A percentile compares a stretch with the other conserved stretches of the same genome.
Evolutionary conservation across 2,113 vertebrate genomes (phyloP).

Genomic region (Rhinopomastus cyanomelas): DNA sequence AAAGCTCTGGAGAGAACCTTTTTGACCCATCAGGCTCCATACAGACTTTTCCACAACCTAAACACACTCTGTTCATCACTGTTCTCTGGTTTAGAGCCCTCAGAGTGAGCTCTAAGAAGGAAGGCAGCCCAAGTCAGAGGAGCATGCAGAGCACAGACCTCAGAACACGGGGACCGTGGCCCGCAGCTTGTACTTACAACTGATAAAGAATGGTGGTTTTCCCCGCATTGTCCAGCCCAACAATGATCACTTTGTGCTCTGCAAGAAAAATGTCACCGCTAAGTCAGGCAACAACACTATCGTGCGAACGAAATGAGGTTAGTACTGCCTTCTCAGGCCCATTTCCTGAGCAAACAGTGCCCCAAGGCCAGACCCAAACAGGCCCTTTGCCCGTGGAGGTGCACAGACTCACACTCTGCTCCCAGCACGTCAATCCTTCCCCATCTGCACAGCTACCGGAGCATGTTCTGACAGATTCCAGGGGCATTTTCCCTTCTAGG

Average conservation of each 20-base stretch:
- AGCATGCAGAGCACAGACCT: rapidly evolving
- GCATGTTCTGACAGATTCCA: not conserved
- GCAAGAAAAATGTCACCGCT: slow-evolving; percentile 55
- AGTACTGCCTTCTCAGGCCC: not conserved
- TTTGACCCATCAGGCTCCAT: not conserved
- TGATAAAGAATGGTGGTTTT: slow-evolving; percentile 99
- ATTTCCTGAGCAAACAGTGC: not conserved
- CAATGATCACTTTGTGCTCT: slow-evolving; percentile 99
- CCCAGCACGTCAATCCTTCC: rapidly evolving
- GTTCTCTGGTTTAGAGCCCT: not conserved
- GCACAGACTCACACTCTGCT: rapidly evolving
- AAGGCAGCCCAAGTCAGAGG: not conserved
- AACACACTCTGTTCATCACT: not conserved
- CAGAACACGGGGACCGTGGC: rapidly evolving
- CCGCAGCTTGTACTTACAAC: slow-evolving; percentile 86
- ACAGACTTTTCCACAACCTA: not conserved
- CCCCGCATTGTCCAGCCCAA: slow-evolving; percentile 98
- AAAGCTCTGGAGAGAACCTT: not conserved
- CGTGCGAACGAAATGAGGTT: not conserved
- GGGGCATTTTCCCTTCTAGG: not conserved
- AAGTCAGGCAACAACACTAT: not conserved
- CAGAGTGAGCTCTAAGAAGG: not conserved
- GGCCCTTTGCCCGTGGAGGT: not conserved
- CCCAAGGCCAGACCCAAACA: not conserved
- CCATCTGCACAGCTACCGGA: not conserved